These are phyloP conservation scores for Metellina segmentata DNA, from an alignment of 2,888 invertebrate species.

Conservation along the genomic window DNA sequence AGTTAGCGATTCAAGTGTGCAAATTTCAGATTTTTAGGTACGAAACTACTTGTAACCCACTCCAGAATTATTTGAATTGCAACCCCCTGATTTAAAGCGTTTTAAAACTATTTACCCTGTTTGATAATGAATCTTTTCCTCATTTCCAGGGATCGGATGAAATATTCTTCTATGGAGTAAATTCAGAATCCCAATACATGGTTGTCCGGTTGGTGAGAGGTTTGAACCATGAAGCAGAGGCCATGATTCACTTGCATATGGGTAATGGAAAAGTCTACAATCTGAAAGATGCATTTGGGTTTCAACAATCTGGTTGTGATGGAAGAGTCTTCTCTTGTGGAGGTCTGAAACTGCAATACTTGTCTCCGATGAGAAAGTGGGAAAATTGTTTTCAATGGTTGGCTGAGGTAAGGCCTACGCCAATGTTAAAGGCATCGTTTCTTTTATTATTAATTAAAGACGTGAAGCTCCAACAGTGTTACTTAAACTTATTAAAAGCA, in stretches of 20 bases:
- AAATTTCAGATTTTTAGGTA: no score
- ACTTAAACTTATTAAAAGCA: no score
- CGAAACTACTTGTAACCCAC: no score
- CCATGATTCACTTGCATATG: constrained; percentile 37
- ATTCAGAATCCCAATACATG: constrained; percentile 15
- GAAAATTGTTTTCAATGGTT: constrained; percentile 87
- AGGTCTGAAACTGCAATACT: constrained; percentile 84
- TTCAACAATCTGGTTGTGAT: not conserved
- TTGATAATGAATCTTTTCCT: not conserved
- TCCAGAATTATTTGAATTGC: no score
- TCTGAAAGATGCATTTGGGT: not conserved
- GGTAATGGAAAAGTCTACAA: constrained; percentile 2
- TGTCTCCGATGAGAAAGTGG: constrained; percentile 85
- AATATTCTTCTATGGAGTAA: constrained; percentile 59
- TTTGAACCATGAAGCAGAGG: not conserved
- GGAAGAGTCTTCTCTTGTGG: constrained; percentile 74
- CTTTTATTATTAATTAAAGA: not conserved
- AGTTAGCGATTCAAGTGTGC: no score
- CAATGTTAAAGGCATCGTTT: not conserved
- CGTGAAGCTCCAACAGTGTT: not conserved
- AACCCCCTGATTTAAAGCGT: no score
- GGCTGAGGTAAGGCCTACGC: constrained; percentile 82
- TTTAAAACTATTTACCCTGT: no score
- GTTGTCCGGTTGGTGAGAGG: constrained; percentile 1
- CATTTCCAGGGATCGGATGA: constrained; percentile 41